Evolutionary conservation across 2,888 invertebrate species (phyloP), one percentile per base, ranked within the genome.

Genomic region (Drosophila nr. medialis): DNA sequence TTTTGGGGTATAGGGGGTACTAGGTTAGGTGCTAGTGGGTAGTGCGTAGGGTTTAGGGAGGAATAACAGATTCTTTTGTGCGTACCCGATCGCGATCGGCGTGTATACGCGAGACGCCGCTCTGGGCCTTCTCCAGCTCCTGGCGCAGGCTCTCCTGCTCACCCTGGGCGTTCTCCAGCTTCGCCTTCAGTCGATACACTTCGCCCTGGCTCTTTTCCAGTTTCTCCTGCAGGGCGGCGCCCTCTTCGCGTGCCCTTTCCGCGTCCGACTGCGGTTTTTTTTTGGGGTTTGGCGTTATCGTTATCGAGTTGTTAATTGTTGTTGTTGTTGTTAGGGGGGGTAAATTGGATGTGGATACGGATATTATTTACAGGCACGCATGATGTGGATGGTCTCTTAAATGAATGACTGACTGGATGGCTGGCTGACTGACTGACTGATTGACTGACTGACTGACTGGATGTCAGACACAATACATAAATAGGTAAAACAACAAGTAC

Each of bases 201-300:
- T 98, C 98, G 73, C 98, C 98, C 93, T 98, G 98, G 64, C 97
- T 97, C 94, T 98, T 98, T 92, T 98, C 98, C 75, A 98, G 93
- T 94, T 98, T 98, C 91, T 98, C 98, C 92, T 98, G 98, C 68
- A 98, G 94, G 21, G 96, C 96, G 55, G 96, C 95, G 0, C 97
- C 96, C 92, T 98, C 98, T 38, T 96, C 94, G 71, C 96, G 95
- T 53, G 97, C 96, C 91, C 98, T 95, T 90, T 98, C 98, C 80
- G 96, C 97, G 92, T 98, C 98, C 51, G 97, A 91, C 93, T 93
- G 80, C 66, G 68, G 60, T 71, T 60, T 24, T 54, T 54, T 10
- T 18, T 18, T 50, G 18, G 24, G 2, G 7, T 45, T 38, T 29
- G 18, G 36, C 58, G 53, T 68, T 75, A 64, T 69, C 38, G 66